Evolutionary conservation across 1,140 invertebrate species (phyloP), one percentile per base, ranked within the genome.

Genomic region (Psix sp.): DNA sequence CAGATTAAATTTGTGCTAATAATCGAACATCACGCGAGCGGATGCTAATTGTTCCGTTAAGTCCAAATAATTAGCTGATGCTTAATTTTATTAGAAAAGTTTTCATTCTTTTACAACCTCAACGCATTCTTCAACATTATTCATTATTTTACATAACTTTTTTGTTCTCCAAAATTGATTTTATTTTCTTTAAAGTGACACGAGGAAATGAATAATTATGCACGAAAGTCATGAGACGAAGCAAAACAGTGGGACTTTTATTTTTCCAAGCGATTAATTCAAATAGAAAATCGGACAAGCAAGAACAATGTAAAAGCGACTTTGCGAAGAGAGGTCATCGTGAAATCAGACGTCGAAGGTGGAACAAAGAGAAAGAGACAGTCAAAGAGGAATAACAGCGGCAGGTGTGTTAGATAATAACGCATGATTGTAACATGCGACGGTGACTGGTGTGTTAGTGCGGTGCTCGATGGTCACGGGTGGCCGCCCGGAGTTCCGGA

Each of bases 401-500:
- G 51, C 78, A 81, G 78, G 77, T 80, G 77, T 76, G 77, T 80
- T 81, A 76, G 74, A 77, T 78, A 81, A 79, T 73, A 66, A 65
- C 54, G 40, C 66, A 36, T 36, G 38, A 39, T 48, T 51, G 57
- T 65, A 72, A 72, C 48, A 49, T 18, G 51, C n/a, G 15, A 33
- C 42, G 31, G 70, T 57, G 51, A 56, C 73, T 71, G 72, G 74
- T 77, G 75, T 82, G 77, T 83, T 77, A 76, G 77, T 76, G 77
- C 76, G 76, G 76, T 78, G 59, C 67, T 68, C 76, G 82, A 76
- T 77, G 82, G 84, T 86, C 83, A 86, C 83, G 84, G 82, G 63
- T 86, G 82, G 86, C 82, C 77, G 84, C 70, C 57, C 75, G 57
- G 80, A 82, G 84, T 87, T 85, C 86, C 84, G 86, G 84, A 77